Evolutionary conservation across 1,140 invertebrate genomes (phyloP), one percentile per base, ranked within the genome.

Genomic region (Goniozus legneri): DNA sequence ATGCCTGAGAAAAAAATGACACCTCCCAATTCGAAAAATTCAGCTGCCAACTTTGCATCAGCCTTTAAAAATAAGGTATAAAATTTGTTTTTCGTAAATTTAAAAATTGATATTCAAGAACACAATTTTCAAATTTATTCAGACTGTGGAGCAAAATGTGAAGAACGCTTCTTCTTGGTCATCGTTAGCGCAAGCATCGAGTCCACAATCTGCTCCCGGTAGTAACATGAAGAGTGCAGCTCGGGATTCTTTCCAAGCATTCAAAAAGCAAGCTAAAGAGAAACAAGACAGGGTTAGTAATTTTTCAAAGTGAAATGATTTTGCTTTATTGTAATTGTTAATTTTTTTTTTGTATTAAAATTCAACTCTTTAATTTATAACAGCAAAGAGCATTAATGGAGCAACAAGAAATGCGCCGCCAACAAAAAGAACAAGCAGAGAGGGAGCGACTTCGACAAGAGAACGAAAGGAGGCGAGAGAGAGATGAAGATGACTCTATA

Each of bases 141-240:
- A 76, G 70, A 72, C 68, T 40, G 67, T 67, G 44, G 85, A 88
- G 51, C 81, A 84, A 50, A 86, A 89, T 70, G 78, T 91, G 16
- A 95, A 94, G 65, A 95, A 95, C 71, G 87, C 89, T 13, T 91
- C 85, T 44, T 93, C 91, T 0, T 97, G 94, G 94, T 94, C 91
- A 1, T 92, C 89, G 46, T 69, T 96, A 39, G 91, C 90, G 0
- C 88, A 89, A 69, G 85, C 86, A 30, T 84, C 84, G 34, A 86
- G 88, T 62, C 86, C 88, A 14, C 67, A 82, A 49, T 74, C 72
- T 27, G 50, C 76, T 54, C 65, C 78, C 68, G 62, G 79, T 69
- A 67, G 80, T 74, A 83, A 76, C 54, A 83, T 84, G 71, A 67
- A 84, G 78, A 74, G 56, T 38, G 64, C 77, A 52, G 73, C 84